Base-by-base conservation (phyloP, 2,797 vertebrate genomes). In the Eulemur albifrons region DNA sequence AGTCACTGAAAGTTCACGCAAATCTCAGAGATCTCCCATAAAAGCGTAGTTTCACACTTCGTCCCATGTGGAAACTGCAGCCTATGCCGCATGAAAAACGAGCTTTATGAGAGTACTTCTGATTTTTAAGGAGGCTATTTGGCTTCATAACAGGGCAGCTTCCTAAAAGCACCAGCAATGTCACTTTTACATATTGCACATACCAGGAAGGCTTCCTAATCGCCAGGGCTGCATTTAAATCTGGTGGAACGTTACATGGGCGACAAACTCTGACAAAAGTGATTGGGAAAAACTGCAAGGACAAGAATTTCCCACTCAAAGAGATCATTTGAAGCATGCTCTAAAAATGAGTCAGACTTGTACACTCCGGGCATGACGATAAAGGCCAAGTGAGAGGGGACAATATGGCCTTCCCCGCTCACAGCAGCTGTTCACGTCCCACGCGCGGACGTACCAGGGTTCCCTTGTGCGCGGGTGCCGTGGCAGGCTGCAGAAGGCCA, bases 41-140 rank as follows among this genome's bases (percentile, higher is more conserved):
- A 98, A 98, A 98, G 96, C 96, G 61, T 38, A 90, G 92, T 90
- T 97, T 98, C 96, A 96, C 98, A 97, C 97, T 97, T 96, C 3
- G 89, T 98, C 95, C 96, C 4, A 2, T 95, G 96, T 25, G 35
- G 97, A 94, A 97, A 88, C 95, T 94, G 83, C 96, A 97, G 97
- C 88, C 95, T 89, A 52, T 83, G 96, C 94, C 57, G 79, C 92
- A 90, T 25, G 93, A 90, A 94, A 89, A 97, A 97, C 23, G 82
- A 97, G 96, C 96, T 98, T 98, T 97, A 98, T 93, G 97, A 96
- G 88, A 95, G 85, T n/a, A 96, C 65, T 98, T 98, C 96, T 97
- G 94, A 96, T 48, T 84, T 97, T 85, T 97, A 97, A 92, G 97
- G 92, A 97, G 85, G 95, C 90, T 57, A 30, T 81, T 84, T 97